A percentile compares a stretch with the other conserved stretches of the same genome.
Conservation (phyloP, 1,140 invertebrate species). For the Rhopalosiphum padi region DNA sequence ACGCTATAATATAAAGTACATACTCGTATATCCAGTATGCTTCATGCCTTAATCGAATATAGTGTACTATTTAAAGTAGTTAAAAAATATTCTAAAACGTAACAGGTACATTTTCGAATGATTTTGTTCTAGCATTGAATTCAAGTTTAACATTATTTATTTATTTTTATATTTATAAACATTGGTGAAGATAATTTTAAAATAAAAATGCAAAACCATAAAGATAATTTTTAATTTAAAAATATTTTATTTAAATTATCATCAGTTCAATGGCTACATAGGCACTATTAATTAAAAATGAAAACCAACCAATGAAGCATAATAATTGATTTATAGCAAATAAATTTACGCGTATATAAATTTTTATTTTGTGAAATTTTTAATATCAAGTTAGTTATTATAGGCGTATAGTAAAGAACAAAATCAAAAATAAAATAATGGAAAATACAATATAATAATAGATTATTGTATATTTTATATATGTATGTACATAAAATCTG, state of each 20-base stretch:
- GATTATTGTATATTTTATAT: background rate
- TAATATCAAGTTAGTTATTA: background rate
- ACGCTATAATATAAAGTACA: background rate
- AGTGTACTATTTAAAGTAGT: background rate
- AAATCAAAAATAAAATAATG: background rate
- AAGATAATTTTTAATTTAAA: slow-evolving; percentile 7
- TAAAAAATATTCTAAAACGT: background rate
- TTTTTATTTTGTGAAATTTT: background rate
- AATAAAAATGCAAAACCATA: no score
- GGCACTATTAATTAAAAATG: background rate
- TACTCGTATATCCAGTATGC: background rate
- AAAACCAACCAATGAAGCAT: background rate
- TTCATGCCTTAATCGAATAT: no score
- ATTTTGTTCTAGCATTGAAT: background rate
- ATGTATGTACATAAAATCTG: background rate
- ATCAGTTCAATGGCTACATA: slow-evolving; percentile 1
- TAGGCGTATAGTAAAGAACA: background rate
- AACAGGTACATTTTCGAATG: background rate
- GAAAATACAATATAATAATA: background rate
- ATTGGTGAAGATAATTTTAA: background rate
- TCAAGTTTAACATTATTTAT: background rate
- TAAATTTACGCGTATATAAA: background rate
- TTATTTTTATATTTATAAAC: background rate
- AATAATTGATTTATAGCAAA: background rate
- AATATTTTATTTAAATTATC: slow-evolving; percentile 1